Evolutionary conservation across 2,797 vertebrate species (phyloP), one percentile per base, ranked within the genome.

Genomic region (Acipenser ruthenus): DNA sequence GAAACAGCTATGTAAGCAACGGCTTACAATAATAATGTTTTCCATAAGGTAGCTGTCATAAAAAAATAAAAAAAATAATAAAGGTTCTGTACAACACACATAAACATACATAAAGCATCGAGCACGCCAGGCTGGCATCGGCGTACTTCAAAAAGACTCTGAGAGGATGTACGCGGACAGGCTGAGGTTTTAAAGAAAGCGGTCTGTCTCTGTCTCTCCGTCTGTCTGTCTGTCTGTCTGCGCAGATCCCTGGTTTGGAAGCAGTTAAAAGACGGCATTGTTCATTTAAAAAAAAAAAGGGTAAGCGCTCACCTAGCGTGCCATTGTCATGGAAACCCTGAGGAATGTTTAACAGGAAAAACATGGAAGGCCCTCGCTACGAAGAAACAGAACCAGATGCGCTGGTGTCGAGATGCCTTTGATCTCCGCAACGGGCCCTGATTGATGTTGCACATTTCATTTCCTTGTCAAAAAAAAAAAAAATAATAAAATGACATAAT

Each of bases 381-480:
- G 72, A 77, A 73, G 80, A 88, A 86, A 63, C 80, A 87, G 83
- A 86, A 81, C 85, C 78, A 83, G 85, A 87, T 84, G 77, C 73
- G 82, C 72, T 78, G 78, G 80, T 84, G 81, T 80, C 80, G 82
- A 85, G 83, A 75, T 71, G 11, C 70, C 87, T 92, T 90, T 90
- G 90, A 91, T 92, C 87, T 80, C 72, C 51, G 72, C 77, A 82
- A 79, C 83, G 71, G 79, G 74, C 81, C 77, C 80, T 88, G 88
- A 90, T 85, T 76, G 87, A 90, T 85, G 88, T 85, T 84, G 87
- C 81, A 79, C 78, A 70, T 82, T 83, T 90, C 85, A 83, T 86
- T 86, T 83, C 83, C 86, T 87, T 83, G 80, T 86, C 89, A 80
- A 77, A 87, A 79, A 83, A 55, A 4, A 55, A 18, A 18, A 18